Evolutionary conservation across 2,888 invertebrate species (phyloP).

Genomic region (Dasysyrphus tricinctus): DNA sequence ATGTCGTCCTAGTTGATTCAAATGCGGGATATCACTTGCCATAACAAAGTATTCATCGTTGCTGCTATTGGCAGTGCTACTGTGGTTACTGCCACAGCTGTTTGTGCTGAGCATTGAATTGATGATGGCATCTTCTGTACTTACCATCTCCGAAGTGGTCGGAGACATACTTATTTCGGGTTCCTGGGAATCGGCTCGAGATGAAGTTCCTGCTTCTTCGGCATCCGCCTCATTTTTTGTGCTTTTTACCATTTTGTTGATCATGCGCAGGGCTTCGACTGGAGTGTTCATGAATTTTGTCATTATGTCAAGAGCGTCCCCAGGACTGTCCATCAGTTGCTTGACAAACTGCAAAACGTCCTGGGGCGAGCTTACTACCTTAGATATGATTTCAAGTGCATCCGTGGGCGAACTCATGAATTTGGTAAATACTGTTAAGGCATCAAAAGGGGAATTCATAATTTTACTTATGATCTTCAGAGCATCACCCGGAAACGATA

Average conservation of each 20-base stretch:
- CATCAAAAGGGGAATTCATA: constrained; percentile 83
- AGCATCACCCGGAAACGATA: constrained; percentile 82
- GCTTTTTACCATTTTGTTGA: constrained; percentile 82
- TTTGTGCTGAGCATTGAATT: constrained; percentile 75
- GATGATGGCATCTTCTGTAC: constrained; percentile 68
- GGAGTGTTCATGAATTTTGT: constrained; percentile 83
- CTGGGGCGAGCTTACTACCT: constrained; percentile 83
- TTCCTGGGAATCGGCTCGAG: constrained; percentile 47
- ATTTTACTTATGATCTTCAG: constrained; percentile 83
- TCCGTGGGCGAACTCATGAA: constrained; percentile 84
- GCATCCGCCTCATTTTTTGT: constrained; percentile 58
- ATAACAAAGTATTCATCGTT: constrained; percentile 60
- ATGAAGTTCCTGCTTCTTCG: constrained; percentile 26
- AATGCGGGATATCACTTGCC: constrained; percentile 74
- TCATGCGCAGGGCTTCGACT: constrained; percentile 82
- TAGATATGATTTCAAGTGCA: constrained; percentile 83
- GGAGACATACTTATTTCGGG: constrained; percentile 58
- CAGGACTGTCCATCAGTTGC: constrained; percentile 83
- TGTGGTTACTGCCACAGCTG: constrained; percentile 61
- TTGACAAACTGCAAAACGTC: constrained; percentile 83
- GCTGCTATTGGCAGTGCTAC: constrained; percentile 47
- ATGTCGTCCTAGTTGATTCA: constrained; percentile 10
- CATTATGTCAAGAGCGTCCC: constrained; percentile 83
- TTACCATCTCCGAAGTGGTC: constrained; percentile 24
- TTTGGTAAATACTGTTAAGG: constrained; percentile 83